Base-by-base conservation (phyloP, 2,797 vertebrate species). In the Eulemur albifrons region DNA sequence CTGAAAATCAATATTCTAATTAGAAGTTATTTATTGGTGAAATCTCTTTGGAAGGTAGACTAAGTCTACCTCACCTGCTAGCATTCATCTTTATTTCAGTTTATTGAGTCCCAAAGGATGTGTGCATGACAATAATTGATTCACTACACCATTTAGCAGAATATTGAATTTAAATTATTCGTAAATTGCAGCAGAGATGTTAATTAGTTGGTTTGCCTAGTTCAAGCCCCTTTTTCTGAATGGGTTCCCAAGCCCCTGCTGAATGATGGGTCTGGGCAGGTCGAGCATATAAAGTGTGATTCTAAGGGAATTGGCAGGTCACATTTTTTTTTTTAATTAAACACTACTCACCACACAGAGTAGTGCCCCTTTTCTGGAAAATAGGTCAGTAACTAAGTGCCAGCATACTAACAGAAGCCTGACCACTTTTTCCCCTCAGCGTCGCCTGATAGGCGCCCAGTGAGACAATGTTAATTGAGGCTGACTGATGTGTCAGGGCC, bases 141-240 rank as follows among this genome's bases (percentile, higher is more conserved):
- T 96, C 65, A 72, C 81, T 79, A 21, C 11, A 83, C 69, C 65
- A 65, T 91, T 93, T 97, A 94, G 79, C 32, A 80, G 57, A 90
- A n/a, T 95, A 85, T 52, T 94, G 48, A 93, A 86, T 96, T 95
- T 91, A 90, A 92, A 92, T 94, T 90, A 95, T 92, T 87, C 0
- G 0, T 84, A 95, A 96, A 61, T 95, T 94, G 25, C 25, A 61
- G n/a, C n/a, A 83, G 35, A 59, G 43, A 59, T 92, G 52, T 85
- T 94, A 93, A 95, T 96, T 82, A 90, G 18, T 80, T 50, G 38
- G 61, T 87, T 90, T 80, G 17, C 86, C 65, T 77, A 57, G 14
- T 72, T 93, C 32, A 52, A 70, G 30, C 6, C 54, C 35, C 21
- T 27, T 93, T 93, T 95, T 93, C 65, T 67, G 17, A 92, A 90